Evolutionary conservation across 2,797 vertebrate species (phyloP), one percentile per base, ranked within the genome.

Genomic region (Craterocephalus amniculus): DNA sequence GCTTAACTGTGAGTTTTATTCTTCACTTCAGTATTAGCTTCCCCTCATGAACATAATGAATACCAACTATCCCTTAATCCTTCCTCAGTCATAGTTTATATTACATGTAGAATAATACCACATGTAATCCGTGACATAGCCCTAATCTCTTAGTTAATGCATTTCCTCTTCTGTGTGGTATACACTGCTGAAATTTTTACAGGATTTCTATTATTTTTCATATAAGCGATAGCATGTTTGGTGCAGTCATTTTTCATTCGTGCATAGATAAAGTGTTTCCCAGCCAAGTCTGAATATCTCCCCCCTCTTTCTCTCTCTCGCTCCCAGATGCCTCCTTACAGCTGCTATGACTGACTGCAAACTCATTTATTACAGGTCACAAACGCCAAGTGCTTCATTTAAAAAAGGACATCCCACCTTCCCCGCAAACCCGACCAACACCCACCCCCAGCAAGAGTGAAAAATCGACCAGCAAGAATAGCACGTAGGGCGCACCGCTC

Each of bases 301-400:
- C 32, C 70, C 32, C 36, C n/a, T 10, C 43, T 49, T 61, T 24
- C 74, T 66, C 73, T 78, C 73, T 34, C 74, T 56, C 31, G 31
- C 80, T 93, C 90, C 90, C 90, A 84, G 85, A 90, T 91, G 91
- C 87, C 91, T 92, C 90, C 86, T 93, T 90, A 91, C 88, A 89
- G 86, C 91, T 89, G 92, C 88, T 87, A 88, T 86, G 85, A 91
- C 82, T 83, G 80, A 89, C 84, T 88, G 89, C 87, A 90, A 86
- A 88, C 89, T 93, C 91, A 92, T 94, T 93, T 93, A 93, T 93
- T 90, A 94, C 89, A 91, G 92, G 90, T 92, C 92, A 91, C 90
- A 87, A 90, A 88, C 71, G 86, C 84, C 90, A 92, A 93, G 87
- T 89, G 89, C 87, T 88, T 92, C 90, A 87, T 93, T 93, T 92